Base-by-base conservation (phyloP, 2,113 vertebrate species). In the Odontophorus gujanensis region DNA sequence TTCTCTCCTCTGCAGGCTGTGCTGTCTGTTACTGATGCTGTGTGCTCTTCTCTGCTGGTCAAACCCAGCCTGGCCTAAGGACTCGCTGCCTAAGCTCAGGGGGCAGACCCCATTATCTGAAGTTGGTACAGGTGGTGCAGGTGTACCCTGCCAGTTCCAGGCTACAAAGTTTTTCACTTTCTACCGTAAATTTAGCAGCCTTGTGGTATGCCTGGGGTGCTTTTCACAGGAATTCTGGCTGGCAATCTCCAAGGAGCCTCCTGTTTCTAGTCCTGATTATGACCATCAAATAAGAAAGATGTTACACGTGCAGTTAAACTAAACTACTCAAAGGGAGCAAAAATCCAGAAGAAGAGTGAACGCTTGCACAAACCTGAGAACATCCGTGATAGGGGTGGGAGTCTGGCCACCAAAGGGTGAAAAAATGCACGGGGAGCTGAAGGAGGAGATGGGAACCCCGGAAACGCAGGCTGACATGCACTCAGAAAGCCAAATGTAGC, bases 121-220 rank as follows among this genome's bases (percentile, higher is more conserved):
- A 57, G 19, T 21, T 47, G 1, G 2, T 25, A 16, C 28, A 51
- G 28, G 10, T 0, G 3, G 16, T 6, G 2, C 26, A 30, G 16
- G 7, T 28, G 24, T 9, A 40, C 8, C 17, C 21, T 68, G 32
- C 13, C 0, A 0, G 28, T 25, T 57, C 47, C 40, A 34, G 36
- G 9, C 21, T 20, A 19, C 1, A 1, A 43, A 79, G 6, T 2
- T 4, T 69, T 55, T 87, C 8, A 6, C 7, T 47, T 76, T 47
- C 14, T 40, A 1, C n/a, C 7, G 22, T 57, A 50, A 82, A 40
- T 0, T 13, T 20, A 51, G 53, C 32, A 48, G 30, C 19, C 65
- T 34, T 48, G 53, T 11, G 24, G 4, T 5, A 1, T 24, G 30
- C 16, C 16, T 55, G 51, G 8, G 19, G 13, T 28, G 43, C 5